Base-by-base conservation (phyloP, 2,888 invertebrate genomes). In the Lepidocyrtinus sp. region DNA sequence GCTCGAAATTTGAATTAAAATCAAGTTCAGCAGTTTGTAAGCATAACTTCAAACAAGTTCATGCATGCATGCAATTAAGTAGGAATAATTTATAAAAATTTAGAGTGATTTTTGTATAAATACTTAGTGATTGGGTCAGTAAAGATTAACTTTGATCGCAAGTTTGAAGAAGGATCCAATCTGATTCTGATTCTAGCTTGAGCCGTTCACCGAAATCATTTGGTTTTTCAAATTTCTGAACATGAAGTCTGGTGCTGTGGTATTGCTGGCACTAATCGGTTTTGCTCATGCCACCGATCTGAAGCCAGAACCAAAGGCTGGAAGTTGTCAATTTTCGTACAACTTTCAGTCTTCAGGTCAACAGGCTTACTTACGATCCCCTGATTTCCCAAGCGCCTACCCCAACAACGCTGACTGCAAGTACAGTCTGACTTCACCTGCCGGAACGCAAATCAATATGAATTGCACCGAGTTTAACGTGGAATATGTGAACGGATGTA, bases 381-480 rank as follows among this genome's bases (percentile, higher is more conserved):
- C 83, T 19, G 72, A 80, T 27, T 84, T 71, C 36, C 85, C 85
- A 2, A 70, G 72, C 22, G 0, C 17, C 2, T 82, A 82, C 24
- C 50, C 77, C 0, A 50, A 64, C 62, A 84, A 83, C 45, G 69
- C 75, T 21, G 62, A 85, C 45, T 81, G 82, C 55, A 68, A 71
- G 1, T 82, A 83, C 65, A 70, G 22, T 0, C 22, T 81, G 0
- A 22, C 9, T n/a, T 78, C 83, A n/a, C 84, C 84, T 12, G 2
- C 70, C 9, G 82, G 81, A 26, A 82, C 82, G 0, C 25, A 45
- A 2, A 81, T 85, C 5, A 17, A 15, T 9, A 9, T 85, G n/a
- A 70, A 68, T 15, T 85, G 85, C 26, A 65, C 36, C 21, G 75
- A 80, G 15, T 84, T 85, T 72, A 84, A 84, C 55, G 73, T 85